phyloP scores from a whole-genome alignment of 2,113 vertebrate genomes.

The Holacanthus passer region DNA sequence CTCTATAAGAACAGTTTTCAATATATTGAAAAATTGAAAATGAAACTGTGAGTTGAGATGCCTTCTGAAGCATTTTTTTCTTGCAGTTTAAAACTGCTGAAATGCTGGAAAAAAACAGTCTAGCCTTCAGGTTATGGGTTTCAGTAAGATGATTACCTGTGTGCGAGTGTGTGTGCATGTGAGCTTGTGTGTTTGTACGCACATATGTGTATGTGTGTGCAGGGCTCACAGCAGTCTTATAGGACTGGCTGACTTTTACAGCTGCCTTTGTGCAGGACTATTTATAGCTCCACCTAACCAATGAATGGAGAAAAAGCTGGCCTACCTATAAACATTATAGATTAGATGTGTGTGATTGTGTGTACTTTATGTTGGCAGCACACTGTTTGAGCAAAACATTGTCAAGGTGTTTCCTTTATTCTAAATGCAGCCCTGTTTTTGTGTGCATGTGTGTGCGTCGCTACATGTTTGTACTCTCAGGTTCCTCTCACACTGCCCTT shows the following conservation, averaged over 20 bases:
- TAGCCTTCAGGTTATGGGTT: conserved; percentile 55
- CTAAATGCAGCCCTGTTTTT: conserved; percentile 1
- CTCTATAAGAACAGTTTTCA: background rate
- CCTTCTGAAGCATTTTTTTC: conserved; percentile 4
- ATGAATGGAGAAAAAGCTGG: conserved; percentile 62
- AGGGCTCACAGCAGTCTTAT: conserved; percentile 57
- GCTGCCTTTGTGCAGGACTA: conserved; percentile 79
- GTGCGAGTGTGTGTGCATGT: conserved; percentile 9
- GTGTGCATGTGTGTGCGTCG: conserved; percentile 1
- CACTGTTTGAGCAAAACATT: conserved; percentile 35
- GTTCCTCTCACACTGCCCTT: conserved; percentile 50
- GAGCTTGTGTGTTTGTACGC: conserved; percentile 13
- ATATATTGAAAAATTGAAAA: background rate
- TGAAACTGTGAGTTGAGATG: background rate
- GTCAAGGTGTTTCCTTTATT: conserved; percentile 41
- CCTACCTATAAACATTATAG: conserved; percentile 71
- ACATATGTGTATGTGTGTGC: background rate
- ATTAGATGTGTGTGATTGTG: conserved; percentile 59
- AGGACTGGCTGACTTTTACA: conserved; percentile 79
- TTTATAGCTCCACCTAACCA: conserved; percentile 79
- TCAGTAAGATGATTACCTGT: conserved; percentile 61
- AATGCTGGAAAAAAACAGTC: conserved; percentile 12
- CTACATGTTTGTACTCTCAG: conserved; percentile 7
- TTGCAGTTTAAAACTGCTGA: conserved; percentile 27
- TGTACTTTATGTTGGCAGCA: conserved; percentile 25